Evolutionary conservation across 1,140 invertebrate species (phyloP).

Genomic region (Drosophila takahashii): DNA sequence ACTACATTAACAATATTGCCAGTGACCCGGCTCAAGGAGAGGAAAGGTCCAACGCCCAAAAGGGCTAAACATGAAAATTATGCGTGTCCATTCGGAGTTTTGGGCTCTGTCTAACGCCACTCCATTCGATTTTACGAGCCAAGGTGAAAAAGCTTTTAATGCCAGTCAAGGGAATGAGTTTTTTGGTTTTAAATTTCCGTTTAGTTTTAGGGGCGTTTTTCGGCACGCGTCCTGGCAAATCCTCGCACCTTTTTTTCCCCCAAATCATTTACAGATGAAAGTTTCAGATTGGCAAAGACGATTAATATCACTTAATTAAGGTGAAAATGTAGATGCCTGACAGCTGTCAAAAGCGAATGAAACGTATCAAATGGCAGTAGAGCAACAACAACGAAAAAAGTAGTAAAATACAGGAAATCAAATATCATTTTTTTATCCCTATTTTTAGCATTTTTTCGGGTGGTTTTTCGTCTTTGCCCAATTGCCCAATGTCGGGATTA

Average conservation of each 20-base stretch:
- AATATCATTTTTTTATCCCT: constrained; percentile 55
- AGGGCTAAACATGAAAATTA: constrained; percentile 75
- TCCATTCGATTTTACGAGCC: constrained; percentile 17
- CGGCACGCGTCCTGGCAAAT: constrained; percentile 31
- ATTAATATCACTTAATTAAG: constrained; percentile 84
- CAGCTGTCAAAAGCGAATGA: constrained; percentile 71
- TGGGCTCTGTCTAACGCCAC: constrained; percentile 16
- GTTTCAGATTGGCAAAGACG: constrained; percentile 52
- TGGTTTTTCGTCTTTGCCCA: constrained; percentile 46
- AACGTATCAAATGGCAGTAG: constrained; percentile 63
- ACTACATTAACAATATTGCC: constrained; percentile 79
- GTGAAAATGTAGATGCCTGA: constrained; percentile 75
- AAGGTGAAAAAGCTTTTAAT: constrained; percentile 79
- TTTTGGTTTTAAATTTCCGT: constrained; percentile 37
- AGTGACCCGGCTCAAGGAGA: constrained; percentile 35
- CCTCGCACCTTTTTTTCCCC: constrained; percentile 37
- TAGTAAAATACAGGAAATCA: constrained; percentile 49
- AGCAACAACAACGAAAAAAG: constrained; percentile 31
- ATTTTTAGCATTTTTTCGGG: constrained; percentile 44
- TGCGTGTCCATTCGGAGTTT: constrained; percentile 54
- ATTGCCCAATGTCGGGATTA: constrained; percentile 68
- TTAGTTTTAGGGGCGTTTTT: constrained; percentile 19
- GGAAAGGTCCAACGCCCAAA: constrained; percentile 51
- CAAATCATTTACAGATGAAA: constrained; percentile 26
- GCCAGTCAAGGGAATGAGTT: constrained; percentile 54